Evolutionary conservation across 1,140 invertebrate genomes (phyloP).

Genomic region (Drosophila aff.): DNA sequence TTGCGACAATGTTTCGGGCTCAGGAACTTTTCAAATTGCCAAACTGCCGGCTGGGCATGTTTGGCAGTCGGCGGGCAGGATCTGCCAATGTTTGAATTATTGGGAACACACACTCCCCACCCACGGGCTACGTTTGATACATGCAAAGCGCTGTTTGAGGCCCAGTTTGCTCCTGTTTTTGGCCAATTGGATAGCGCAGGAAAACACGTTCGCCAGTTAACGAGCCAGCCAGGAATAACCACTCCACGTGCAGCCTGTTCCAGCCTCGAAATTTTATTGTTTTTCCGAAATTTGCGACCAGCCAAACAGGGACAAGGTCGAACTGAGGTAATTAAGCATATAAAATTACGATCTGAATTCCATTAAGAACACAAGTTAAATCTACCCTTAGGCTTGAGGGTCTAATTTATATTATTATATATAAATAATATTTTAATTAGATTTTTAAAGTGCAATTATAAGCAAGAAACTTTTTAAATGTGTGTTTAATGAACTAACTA

Average conservation of each 20-base stretch:
- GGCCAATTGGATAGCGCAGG: slow-evolving; percentile 8
- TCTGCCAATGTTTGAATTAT: slow-evolving; percentile 23
- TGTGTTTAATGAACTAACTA: too few relatives aligned
- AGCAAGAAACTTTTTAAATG: too few relatives aligned
- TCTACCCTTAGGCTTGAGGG: neutral
- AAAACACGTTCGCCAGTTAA: slow-evolving; percentile 52
- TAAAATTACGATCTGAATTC: neutral
- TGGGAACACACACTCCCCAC: neutral
- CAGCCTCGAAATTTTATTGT: slow-evolving; percentile 26
- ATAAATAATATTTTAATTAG: too few relatives aligned
- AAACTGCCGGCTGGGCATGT: slow-evolving; percentile 21
- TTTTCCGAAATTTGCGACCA: slow-evolving; percentile 31
- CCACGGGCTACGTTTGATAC: neutral
- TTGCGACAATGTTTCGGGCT: slow-evolving; percentile 59
- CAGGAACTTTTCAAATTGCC: slow-evolving; percentile 55
- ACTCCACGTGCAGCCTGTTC: slow-evolving; percentile 11
- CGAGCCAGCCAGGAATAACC: slow-evolving; percentile 25
- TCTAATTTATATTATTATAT: neutral
- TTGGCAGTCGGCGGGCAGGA: slow-evolving; percentile 2
- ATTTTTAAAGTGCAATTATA: too few relatives aligned
- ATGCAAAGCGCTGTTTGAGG: slow-evolving; percentile 13
- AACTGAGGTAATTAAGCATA: slow-evolving; percentile 41
- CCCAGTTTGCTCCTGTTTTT: slow-evolving; percentile 7
- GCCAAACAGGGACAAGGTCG: neutral
- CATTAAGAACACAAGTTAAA: neutral